Percentiles rank a stretch among this genome's conserved stretches.
Evolutionary conservation across 2,113 vertebrate species (phyloP).

Genomic region (Oostethus manadensis): DNA sequence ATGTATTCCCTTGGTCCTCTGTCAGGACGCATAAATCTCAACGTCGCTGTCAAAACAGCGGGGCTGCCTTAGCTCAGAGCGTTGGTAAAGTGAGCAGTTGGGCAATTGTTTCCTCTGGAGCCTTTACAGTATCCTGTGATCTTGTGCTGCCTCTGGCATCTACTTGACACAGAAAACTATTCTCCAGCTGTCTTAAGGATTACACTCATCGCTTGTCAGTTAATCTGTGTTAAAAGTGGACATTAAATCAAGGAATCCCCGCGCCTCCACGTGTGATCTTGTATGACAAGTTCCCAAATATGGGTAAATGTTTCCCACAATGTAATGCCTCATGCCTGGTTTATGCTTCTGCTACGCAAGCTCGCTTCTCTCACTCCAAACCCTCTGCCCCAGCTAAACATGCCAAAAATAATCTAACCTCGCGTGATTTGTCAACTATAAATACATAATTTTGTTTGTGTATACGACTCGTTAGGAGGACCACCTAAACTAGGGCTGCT

Average conservation of each 20-base stretch:
- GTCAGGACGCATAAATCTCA: slow-evolving; percentile 64
- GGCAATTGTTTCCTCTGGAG: slow-evolving; percentile 53
- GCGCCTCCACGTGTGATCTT: not conserved
- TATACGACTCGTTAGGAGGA: too few species aligned
- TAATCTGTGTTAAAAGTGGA: slow-evolving; percentile 27
- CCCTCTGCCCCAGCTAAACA: too few species aligned
- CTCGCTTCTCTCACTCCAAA: not conserved
- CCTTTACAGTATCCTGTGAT: slow-evolving; percentile 50
- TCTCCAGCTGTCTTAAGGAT: slow-evolving; percentile 46
- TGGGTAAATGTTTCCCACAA: not conserved
- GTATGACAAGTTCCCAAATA: slow-evolving; percentile 6
- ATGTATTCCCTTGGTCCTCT: slow-evolving; percentile 64
- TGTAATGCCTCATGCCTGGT: too few species aligned
- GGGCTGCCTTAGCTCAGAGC: slow-evolving; percentile 64
- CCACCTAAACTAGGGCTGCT: too few species aligned
- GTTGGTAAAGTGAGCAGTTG: slow-evolving; percentile 71
- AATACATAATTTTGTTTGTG: too few species aligned
- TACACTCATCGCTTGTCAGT: slow-evolving; percentile 34
- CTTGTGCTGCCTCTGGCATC: slow-evolving; percentile 50
- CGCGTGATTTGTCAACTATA: too few species aligned
- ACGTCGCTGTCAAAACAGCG: slow-evolving; percentile 67
- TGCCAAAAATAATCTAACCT: too few species aligned
- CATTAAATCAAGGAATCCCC: slow-evolving; percentile 16
- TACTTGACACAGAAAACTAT: slow-evolving; percentile 36
- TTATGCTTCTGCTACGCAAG: too few species aligned